A percentile compares a stretch with the other conserved stretches of the same genome.
These are phyloP conservation scores for Rhadinocentrus ornatus DNA, from an alignment of 2,797 vertebrate species.

Conservation along the genomic window DNA sequence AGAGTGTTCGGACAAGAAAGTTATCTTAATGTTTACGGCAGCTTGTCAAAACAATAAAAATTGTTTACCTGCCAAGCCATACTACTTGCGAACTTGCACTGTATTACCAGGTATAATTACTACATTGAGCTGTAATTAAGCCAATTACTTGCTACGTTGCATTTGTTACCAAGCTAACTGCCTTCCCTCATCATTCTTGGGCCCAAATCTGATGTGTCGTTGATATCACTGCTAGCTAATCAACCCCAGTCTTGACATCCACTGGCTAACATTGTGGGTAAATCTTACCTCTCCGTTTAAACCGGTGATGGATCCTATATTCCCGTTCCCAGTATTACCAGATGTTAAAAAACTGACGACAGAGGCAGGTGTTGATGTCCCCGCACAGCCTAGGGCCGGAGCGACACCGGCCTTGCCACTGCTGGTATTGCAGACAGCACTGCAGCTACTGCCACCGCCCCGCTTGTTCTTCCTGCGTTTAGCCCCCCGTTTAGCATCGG, in stretches of 20 bases:
- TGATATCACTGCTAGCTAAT: conserved; percentile 56
- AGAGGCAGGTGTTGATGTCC: conserved; percentile 78
- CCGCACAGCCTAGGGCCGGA: conserved; percentile 82
- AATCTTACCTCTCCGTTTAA: conserved; percentile 85
- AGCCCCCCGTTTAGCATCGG: conserved; percentile 97
- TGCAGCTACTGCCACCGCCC: conserved; percentile 89
- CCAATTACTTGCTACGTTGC: conserved; percentile 30
- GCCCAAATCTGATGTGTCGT: conserved; percentile 72
- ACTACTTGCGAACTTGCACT: rapidly evolving
- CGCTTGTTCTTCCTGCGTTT: conserved; percentile 99
- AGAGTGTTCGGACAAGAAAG: conserved; percentile 29
- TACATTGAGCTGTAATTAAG: conserved; percentile 5
- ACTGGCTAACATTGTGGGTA: conserved; percentile 17
- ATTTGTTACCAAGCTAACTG: conserved; percentile 47
- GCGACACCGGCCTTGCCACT: conserved; percentile 86
- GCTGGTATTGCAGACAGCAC: conserved; percentile 83
- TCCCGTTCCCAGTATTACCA: conserved; percentile 70
- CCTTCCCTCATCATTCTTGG: conserved; percentile 55
- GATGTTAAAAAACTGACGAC: conserved; percentile 83
- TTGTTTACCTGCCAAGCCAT: not conserved
- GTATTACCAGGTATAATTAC: not conserved
- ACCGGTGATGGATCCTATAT: conserved; percentile 69
- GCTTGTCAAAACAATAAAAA: not conserved
- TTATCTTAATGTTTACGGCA: conserved; percentile 54
- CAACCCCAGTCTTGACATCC: conserved; percentile 54